Conservation (phyloP, 2,888 invertebrate species). For the Lasioglossum malachurum region DNA sequence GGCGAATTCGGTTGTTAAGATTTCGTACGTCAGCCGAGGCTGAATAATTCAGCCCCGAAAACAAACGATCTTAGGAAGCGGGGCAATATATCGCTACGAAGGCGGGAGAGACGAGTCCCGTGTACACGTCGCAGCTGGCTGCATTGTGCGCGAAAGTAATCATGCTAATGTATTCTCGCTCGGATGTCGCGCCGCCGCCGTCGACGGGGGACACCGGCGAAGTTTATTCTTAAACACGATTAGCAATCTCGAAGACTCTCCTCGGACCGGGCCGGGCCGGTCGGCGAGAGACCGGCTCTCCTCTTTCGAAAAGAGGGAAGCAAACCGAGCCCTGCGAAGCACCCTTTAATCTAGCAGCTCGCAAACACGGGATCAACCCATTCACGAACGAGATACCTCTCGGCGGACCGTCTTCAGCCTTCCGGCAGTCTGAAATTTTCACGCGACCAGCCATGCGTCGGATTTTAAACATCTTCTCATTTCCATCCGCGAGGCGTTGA, state of each 20-base stretch:
- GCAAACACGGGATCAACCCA: constrained; percentile 66
- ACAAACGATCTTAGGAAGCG: constrained; percentile 71
- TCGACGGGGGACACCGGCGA: constrained; percentile 51
- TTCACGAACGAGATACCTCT: constrained; percentile 45
- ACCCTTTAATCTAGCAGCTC: constrained; percentile 62
- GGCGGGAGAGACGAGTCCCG: constrained; percentile 64
- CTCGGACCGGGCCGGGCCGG: constrained; percentile 8
- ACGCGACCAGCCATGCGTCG: background rate
- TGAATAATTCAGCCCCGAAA: constrained; percentile 69
- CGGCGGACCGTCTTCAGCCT: background rate
- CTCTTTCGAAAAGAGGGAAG: constrained; percentile 23
- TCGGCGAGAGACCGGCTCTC: background rate
- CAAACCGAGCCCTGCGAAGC: constrained; percentile 41
- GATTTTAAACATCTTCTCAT: background rate
- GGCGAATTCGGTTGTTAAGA: constrained; percentile 67
- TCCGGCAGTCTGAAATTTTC: background rate
- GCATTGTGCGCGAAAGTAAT: constrained; percentile 73
- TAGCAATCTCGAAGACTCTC: constrained; percentile 65
- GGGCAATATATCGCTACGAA: constrained; percentile 60
- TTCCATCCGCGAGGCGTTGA: background rate
- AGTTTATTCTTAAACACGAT: constrained; percentile 75
- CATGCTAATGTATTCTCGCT: constrained; percentile 73
- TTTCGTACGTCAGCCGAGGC: constrained; percentile 65
- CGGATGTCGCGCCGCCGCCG: constrained; percentile 54
- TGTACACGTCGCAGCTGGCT: constrained; percentile 70